Base-by-base conservation (phyloP, 2,888 invertebrate species). In the Clepsis dumicolana region DNA sequence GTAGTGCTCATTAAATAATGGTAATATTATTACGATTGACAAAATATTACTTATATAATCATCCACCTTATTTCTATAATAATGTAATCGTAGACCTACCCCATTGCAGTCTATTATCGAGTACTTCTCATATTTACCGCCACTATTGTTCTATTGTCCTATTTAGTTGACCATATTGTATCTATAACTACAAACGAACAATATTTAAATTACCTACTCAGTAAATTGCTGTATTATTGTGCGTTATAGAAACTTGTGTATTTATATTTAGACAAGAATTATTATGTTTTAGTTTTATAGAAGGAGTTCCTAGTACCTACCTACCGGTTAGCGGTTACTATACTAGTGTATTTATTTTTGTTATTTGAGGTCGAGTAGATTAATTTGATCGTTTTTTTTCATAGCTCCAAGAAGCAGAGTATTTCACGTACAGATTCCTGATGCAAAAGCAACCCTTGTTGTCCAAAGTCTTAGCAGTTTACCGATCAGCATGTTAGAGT, bases 311-410 rank as follows among this genome's bases (percentile, higher is more conserved):
- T 78, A 80, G 77, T 75, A 86, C 85, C 85, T 75, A 86, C 85
- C 85, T 70, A 77, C 91, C 91, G 91, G 80, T 18, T 93, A 93
- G 92, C 91, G 92, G 91, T 78, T 66, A 64, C 75, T 91, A 90
- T 66, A 64, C 75, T 91, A 90, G 88, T 71, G 71, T 80, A 86
- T 86, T 88, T 83, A 77, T 87, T 89, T 57, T 87, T 70, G 70
- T 80, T 71, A 82, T 83, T 80, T 81, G 29, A 61, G 79, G 80
- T 79, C 74, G 78, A 75, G 89, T 91, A 92, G 91, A 77, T 73
- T 53, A 29, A 54, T 41, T 18, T 80, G 67, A 81, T 75, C 80
- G 80, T 82, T 81, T 74, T 76, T 78, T 79, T 78, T 74, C 70
- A 81, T 75, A 80, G 71, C 84, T 87, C 86, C 85, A 74, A 77